Base-by-base conservation (phyloP, 2,888 invertebrate species). In the Drosophila meridiana region DNA sequence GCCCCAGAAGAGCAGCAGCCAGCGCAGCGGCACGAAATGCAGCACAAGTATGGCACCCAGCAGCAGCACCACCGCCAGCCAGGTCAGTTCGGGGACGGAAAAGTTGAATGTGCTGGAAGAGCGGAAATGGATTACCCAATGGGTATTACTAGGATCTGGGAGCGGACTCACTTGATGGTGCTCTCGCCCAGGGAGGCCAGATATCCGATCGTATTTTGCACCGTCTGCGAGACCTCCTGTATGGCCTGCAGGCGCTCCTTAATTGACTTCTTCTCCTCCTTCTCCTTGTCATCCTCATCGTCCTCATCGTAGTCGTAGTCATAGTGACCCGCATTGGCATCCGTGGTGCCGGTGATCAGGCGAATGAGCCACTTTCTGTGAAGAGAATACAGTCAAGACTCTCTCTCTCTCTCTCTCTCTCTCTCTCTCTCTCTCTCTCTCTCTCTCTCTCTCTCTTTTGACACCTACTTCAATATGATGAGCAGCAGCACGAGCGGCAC, bases 201-300 rank as follows among this genome's bases (percentile, higher is more conserved):
- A 91, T 96, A 97, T 32, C 99, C 99, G 69, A 99, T 97, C 0
- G 97, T 97, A 90, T 99, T 98, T 93, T 99, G 99, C 4, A 99
- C 98, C 65, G 97, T 97, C 90, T 98, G 97, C 26, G 99, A 98
- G 4, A 99, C 99, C 93, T 99, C 99, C 93, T 99, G 99, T 83
- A 99, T 98, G 3, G 98, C 97, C 93, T 98, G 98, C 48, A 99
- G 93, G 72, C 98, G 95, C 93, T 99, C 98, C 92, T 98, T 98
- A 62, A 99, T 94, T 82, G 98, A 97, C 93, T 98, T 98, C 93
- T 98, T 99, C 92, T 98, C 99, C 93, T 99, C 99, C 94, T 97
- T 97, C 91, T 98, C 97, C 90, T 96, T 97, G 87, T 98, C 98
- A 72, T 97, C 97, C 26, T 98, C 98, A 78, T 98, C 98, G 64